Base-by-base conservation (phyloP, 2,797 vertebrate species). In the Sorex maritimensis region DNA sequence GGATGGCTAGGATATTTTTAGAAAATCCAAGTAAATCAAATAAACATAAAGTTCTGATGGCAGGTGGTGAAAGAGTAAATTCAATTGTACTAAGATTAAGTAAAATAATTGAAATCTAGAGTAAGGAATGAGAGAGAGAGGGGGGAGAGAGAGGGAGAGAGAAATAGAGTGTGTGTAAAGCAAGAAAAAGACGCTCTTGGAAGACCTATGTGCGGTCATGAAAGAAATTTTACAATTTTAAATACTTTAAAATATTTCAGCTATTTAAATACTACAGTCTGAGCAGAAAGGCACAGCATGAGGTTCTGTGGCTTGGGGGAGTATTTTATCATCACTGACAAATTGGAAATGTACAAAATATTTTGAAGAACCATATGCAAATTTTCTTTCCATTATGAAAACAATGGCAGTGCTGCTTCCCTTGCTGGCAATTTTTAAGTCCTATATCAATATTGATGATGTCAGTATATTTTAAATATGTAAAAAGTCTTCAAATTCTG, bases 301-400 rank as follows among this genome's bases (percentile, higher is more conserved):
- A 74, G 46, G 77, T 46, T 90, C 79, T 75, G 11, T 79, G 80
- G 72, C 75, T 90, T 82, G 88, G 74, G 71, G 83, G 72, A 95
- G 93, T 82, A 77, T 84, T 83, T 88, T 68, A 86, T 79, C 65
- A 68, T 65, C n/a, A 28, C 9, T 86, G 38, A 68, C 77, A 95
- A 92, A 85, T 7, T 61, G 67, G 44, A 86, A 79, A 82, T 26
- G 2, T 49, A 81, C 23, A 78, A 79, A 91, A 77, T 19, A 73
- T 4, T 68, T 68, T 63, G 63, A 79, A 65, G 65, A 92, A 87
- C 19, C 52, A 17, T 44, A 94, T 26, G 87, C 74, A 91, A 73
- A 91, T 65, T 49, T 67, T 75, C 85, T 91, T 92, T 91, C 87
- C 95, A 71, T 91, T 84, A 46, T 4, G 49, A 10, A 73, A 72